phyloP scores from a whole-genome alignment of 2,113 vertebrate genomes.

The Osmerus mordax region DNA sequence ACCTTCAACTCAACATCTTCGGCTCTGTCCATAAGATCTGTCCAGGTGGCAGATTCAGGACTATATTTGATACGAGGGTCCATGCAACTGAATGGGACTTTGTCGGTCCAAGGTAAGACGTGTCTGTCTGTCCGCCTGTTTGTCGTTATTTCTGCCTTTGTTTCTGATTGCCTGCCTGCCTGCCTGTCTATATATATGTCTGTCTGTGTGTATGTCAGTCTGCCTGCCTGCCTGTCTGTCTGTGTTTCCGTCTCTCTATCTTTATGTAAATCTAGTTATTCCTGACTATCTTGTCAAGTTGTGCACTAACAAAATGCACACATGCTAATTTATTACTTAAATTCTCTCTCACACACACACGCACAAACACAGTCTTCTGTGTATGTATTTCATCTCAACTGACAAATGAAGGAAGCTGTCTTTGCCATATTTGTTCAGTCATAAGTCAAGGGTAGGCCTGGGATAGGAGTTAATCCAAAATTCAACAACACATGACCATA shows the following conservation, averaged over 20 bases:
- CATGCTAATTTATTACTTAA: neutral
- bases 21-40: constrained; percentile 42
- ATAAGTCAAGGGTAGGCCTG: neutral
- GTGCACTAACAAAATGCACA: neutral
- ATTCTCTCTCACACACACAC: neutral
- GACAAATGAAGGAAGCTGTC: neutral
- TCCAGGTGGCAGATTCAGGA: constrained; percentile 52
- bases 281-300: too few relatives aligned
- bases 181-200: neutral
- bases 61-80: constrained; percentile 15
- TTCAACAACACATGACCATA: too few relatives aligned
- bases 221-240: neutral
- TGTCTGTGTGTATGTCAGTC: too few relatives aligned
- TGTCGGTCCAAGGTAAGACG: constrained; percentile 65
- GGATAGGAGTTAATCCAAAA: neutral
- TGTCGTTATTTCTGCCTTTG: constrained; percentile 9
- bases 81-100: rapidly evolving
- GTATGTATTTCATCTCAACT: neutral
- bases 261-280: neutral
- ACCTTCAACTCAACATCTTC: neutral
- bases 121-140: neutral
- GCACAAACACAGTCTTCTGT: neutral
- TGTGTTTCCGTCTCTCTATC: neutral
- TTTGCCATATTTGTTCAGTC: neutral
- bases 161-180: neutral